Evolutionary conservation across 2,888 invertebrate species (phyloP), one percentile per base, ranked within the genome.

Genomic region (Oxytorus armatus): DNA sequence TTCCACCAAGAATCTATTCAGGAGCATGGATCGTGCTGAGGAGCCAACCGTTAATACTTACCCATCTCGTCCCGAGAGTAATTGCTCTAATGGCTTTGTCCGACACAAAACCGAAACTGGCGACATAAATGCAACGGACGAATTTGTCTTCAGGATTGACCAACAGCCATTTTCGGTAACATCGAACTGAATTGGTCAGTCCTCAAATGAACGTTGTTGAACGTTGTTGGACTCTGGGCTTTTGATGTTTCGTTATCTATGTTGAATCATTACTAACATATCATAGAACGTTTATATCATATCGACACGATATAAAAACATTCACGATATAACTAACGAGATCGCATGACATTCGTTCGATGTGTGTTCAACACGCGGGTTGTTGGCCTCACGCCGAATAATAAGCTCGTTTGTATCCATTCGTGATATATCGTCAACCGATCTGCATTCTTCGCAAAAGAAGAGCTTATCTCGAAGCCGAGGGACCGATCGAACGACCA

Each of bases 91-190:
- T 85, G 85, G 83, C 84, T 81, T 82, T 59, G 65, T 42, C 25
- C 70, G 57, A 36, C 63, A 80, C 80, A 77, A 80, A 77, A 83
- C 72, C 77, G 72, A 63, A 66, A 61, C 47, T 11, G 42, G 69
- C 79, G 82, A 85, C n/a, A n/a, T 83, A 83, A 85, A 84, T 83
- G 83, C 82, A 79, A 73, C 80, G 66, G 80, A 77, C 82, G 81
- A 82, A 82, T 82, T 85, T 85, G 81, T 82, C 83, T 83, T 84
- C 82, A 79, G 80, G 72, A 84, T 82, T 81, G 84, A 77, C 63
- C 65, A 66, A 68, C 55, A 61, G 23, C 59, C 75, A 47, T 72
- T 75, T 79, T 79, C 51, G 75, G 44, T 39, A 53, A 53, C 47
- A 44, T 61, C 53, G 65, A 70, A 70, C 47, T 25, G 14, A 8